Conservation (phyloP, 2,113 vertebrate genomes). For the Hippocampus barbouri region DNA sequence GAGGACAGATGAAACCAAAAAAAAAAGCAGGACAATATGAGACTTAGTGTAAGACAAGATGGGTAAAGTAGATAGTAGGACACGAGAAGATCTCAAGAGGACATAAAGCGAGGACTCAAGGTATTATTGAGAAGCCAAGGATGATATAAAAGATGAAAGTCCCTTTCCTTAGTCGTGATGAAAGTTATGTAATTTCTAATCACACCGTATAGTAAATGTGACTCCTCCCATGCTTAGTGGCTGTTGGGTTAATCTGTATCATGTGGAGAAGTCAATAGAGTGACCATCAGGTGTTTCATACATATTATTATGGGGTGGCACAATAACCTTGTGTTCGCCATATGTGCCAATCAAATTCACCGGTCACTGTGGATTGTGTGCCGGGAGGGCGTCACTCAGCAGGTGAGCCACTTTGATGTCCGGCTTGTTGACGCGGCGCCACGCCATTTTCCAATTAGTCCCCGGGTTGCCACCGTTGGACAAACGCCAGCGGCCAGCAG, state of each 20-base stretch:
- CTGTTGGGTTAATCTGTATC: neutral
- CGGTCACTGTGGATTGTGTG: neutral
- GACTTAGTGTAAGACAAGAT: no score
- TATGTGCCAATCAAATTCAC: neutral
- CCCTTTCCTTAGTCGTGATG: no score
- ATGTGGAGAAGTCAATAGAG: neutral
- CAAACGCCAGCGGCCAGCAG: neutral
- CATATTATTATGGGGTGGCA: neutral
- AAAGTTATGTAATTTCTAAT: no score
- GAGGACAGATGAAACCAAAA: no score
- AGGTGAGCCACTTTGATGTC: conserved; percentile 25
- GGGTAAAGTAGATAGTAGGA: no score
- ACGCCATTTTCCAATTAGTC: conserved; percentile 42
- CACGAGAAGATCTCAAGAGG: no score
- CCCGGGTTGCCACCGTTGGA: conserved; percentile 15
- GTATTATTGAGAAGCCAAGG: no score
- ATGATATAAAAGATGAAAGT: no score
- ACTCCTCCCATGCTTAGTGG: neutral
- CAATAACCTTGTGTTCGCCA: neutral
- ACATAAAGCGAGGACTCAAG: no score
- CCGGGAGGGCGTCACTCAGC: conserved; percentile 14
- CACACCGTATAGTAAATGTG: neutral
- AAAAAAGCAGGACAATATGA: no score
- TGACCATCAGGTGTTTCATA: neutral
- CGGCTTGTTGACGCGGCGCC: conserved; percentile 6